These are phyloP conservation scores for Limnephilus lunatus DNA, from an alignment of 2,888 invertebrate species.

Conservation along the genomic window DNA sequence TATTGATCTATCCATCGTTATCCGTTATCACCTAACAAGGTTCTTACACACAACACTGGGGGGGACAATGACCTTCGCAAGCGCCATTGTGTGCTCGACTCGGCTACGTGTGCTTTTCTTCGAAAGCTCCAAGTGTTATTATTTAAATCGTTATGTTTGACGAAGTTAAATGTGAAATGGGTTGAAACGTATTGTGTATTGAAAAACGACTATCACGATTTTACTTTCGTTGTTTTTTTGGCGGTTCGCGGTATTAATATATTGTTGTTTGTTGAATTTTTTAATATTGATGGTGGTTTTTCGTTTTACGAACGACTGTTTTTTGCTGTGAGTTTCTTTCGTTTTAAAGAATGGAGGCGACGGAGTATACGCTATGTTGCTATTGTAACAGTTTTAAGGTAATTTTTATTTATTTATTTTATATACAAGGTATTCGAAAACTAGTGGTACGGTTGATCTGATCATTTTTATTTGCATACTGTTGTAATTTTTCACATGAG, in stretches of 20 bases:
- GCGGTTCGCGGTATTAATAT: no score
- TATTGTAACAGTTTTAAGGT: slow-evolving; percentile 50
- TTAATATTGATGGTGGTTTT: neutral
- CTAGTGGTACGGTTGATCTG: no score
- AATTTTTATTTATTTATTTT: neutral
- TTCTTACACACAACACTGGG: slow-evolving; percentile 14
- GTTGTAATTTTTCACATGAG: no score
- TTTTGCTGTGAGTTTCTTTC: neutral
- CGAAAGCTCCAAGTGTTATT: neutral
- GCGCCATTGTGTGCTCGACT: neutral
- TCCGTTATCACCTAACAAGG: slow-evolving; percentile 36
- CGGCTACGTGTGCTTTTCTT: neutral
- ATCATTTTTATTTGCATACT: no score
- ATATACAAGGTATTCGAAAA: neutral
- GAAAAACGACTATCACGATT: neutral
- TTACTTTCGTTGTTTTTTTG: neutral
- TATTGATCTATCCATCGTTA: slow-evolving; percentile 31
- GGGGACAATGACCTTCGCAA: neutral
- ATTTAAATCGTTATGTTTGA: neutral
- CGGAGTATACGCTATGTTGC: slow-evolving; percentile 43
- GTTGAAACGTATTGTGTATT: neutral
- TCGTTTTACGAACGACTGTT: neutral
- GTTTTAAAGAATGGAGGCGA: slow-evolving; percentile 11
- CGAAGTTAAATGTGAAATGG: neutral
- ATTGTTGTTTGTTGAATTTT: neutral